Conservation (phyloP, 2,888 invertebrate genomes). For the Athalia rosae region DNA sequence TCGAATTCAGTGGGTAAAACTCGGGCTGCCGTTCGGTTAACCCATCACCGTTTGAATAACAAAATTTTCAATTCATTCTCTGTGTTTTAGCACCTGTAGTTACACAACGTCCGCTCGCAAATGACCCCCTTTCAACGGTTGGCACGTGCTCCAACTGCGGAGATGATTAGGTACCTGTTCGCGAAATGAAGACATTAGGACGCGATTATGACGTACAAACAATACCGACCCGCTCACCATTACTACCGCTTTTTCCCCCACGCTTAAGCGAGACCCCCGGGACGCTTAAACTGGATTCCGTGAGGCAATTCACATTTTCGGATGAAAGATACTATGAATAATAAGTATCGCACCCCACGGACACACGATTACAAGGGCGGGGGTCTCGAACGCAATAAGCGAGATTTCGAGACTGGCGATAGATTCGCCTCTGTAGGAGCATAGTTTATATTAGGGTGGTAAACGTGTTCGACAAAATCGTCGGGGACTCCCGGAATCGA, state of each 20-base stretch:
- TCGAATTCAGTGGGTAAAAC: neutral
- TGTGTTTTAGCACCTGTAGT: neutral
- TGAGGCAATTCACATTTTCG: conserved; percentile 24
- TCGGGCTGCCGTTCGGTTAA: neutral
- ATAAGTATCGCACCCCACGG: neutral
- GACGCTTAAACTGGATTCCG: conserved; percentile 27
- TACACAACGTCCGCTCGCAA: conserved; percentile 13
- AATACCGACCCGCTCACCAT: conserved; percentile 22
- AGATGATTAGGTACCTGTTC: conserved; percentile 32
- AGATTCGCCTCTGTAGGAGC: too few relatives aligned
- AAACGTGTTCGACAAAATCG: too few relatives aligned
- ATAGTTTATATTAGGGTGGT: too few relatives aligned
- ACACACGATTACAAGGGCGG: too few relatives aligned
- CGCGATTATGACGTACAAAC: conserved; percentile 43
- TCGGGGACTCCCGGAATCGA: neutral
- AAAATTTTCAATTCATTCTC: conserved; percentile 15
- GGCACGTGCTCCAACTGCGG: conserved; percentile 31
- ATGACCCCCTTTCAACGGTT: conserved; percentile 6
- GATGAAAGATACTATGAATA: conserved; percentile 20
- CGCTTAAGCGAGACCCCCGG: conserved; percentile 36
- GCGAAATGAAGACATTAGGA: conserved; percentile 40
- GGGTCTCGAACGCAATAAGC: neutral
- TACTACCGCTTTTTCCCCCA: conserved; percentile 16
- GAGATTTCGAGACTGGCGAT: neutral
- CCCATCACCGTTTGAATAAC: neutral